These are phyloP conservation scores for Erinaceus europaeus DNA, from an alignment of 2,113 vertebrate genomes.

Conservation along the genomic window DNA sequence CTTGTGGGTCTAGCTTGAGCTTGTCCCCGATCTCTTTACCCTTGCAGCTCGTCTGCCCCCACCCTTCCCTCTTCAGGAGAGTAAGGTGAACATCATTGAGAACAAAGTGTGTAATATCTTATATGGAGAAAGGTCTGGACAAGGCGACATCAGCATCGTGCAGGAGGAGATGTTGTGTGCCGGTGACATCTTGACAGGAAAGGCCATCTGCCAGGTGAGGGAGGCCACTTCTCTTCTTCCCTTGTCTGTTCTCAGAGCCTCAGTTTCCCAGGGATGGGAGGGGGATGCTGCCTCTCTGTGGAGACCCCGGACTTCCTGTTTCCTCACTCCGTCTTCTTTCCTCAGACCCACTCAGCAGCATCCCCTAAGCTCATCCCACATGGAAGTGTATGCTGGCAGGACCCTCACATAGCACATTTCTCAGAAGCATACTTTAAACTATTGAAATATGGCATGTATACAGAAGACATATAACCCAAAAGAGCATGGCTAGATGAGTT, in stretches of 20 bases:
- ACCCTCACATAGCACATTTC: too few species aligned
- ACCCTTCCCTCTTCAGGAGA: constrained; percentile 61
- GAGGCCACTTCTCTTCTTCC: neutral
- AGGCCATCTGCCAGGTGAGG: constrained; percentile 59
- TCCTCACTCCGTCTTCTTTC: neutral
- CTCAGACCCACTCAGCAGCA: too few species aligned
- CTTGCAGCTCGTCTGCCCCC: neutral
- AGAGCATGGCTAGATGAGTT: too few species aligned
- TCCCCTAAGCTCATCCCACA: too few species aligned
- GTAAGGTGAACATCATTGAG: constrained; percentile 33
- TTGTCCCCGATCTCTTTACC: neutral
- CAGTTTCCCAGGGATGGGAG: neutral
- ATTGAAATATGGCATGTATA: too few species aligned
- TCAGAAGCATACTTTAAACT: too few species aligned
- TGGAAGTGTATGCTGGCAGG: too few species aligned
- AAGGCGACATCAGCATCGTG: neutral
- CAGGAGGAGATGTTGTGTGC: constrained; percentile 62
- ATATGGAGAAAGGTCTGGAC: neutral
- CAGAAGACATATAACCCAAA: too few species aligned
- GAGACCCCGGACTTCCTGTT: neutral
- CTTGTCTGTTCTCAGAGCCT: neutral
- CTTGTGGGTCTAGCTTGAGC: neutral
- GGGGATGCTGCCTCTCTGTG: neutral
- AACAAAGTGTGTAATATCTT: constrained; percentile 43
- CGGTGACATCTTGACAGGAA: constrained; percentile 10